Base-by-base conservation (phyloP, 64 coral and sea anemone genomes). In the Orbicella faveolata region DNA sequence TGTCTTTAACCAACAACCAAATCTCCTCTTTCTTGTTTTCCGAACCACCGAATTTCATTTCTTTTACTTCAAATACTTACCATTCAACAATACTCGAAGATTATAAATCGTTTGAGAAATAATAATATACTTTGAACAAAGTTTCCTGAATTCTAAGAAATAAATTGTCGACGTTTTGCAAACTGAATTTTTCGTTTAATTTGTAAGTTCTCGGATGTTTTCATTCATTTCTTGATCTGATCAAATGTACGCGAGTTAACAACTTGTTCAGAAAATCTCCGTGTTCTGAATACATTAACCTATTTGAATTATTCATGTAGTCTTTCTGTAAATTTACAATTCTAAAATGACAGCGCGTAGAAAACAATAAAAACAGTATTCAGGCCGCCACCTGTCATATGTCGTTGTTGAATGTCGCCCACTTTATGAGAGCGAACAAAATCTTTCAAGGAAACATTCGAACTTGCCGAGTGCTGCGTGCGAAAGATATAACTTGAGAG, bases 341-440 rank as follows among this genome's bases (percentile, higher is more conserved):
- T 96, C 92, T 90, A 94, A 96, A 94, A 96, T 94, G 95, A 96
- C 95, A 96, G 87, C 78, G 89, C 89, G 83, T 74, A 66, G 61
- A 75, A 93, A 91, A 96, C 95, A 94, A 96, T 94, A 86, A 96
- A 93, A 90, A 89, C 26, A 79, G 83, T 94, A 88, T 87, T 81
- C 73, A 94, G 86, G 34, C 41, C 7, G 33, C 75, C 95, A 96
- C 88, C 95, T 96, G 95, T 94, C 95, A 96, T 30, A 30, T 37
- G 35, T 51, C 9, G 54, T 23, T 78, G 53, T 39, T 88, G 59
- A 88, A 64, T 57, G 80, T 90, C 93, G 92, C 80, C 68, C 62
- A 70, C 64, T 88, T 84, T 23, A 84, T 55, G 9, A 87, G 63
- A 87, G 73, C 41, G 74, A 91, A 80, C 84, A 93, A 36, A 79